Base-by-base conservation (phyloP, 2,888 invertebrate genomes). In the Platycheirus albimanus region DNA sequence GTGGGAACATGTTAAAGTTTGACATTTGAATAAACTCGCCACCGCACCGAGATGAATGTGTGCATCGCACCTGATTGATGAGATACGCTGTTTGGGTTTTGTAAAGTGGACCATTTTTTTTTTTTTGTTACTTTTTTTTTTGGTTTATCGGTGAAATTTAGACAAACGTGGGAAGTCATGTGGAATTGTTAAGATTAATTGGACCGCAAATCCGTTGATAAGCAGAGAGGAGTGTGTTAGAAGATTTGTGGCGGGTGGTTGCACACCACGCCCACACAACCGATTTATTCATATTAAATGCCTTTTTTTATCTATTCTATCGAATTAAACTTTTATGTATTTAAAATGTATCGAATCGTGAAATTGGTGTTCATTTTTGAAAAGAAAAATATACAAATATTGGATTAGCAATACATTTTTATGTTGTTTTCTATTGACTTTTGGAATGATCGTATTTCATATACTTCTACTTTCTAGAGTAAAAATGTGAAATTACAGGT, bases 11-110 rank as follows among this genome's bases (percentile, higher is more conserved):
- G 49, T 61, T 17, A 51, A 30, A 43, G 28, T 30, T 76, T 20
- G 33, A 52, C 47, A 47, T 61, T 78, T 47, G 58, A 78, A 72
- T 51, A 41, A 64, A 36, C 54, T n/a, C n/a, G n/a, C n/a, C n/a
- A n/a, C n/a, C n/a, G 51, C 51, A n/a, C 11, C 15, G 28, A 43
- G 17, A 47, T 61, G 61, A 45, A 61, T 61, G 15, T 45, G 58
- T n/a, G 43, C 30, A 45, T 45, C 19, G 43, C 30, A 45, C 1
- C 41, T 61, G 61, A 61, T 61, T 58, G 43, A 41, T 61, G 45
- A 28, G 43, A 61, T 45, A 43, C 19, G 43, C 15, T 30, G 10
- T 30, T 43, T 45, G 30, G 61, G 10, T n/a, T 61, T 58, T 15
- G 58, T 58, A 41, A 24, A 58, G 41, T 58, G 58, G 15, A 41